Evolutionary conservation across 2,797 vertebrate species (phyloP).

Genomic region (Macropus fuliginosus): DNA sequence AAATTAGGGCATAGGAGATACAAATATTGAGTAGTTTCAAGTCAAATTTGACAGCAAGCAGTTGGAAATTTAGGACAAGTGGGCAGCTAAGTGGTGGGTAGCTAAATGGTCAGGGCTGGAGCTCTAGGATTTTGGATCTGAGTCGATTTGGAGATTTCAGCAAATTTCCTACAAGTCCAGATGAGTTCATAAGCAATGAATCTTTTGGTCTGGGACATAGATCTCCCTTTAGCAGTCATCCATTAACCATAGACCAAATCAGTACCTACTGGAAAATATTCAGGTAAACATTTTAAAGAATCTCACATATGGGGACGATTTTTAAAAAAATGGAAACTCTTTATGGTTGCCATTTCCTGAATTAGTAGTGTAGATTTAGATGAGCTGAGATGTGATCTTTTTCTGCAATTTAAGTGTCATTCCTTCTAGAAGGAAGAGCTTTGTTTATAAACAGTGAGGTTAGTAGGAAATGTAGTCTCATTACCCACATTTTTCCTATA

Average conservation of each 20-base stretch:
- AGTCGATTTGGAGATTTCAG: not conserved
- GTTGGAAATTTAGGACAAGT: slow-evolving; percentile 18
- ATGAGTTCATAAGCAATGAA: not conserved
- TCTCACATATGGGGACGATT: slow-evolving; percentile 81
- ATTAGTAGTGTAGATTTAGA: slow-evolving; percentile 79
- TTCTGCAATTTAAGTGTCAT: slow-evolving; percentile 78
- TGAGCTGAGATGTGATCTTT: slow-evolving; percentile 76
- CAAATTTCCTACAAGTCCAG: not conserved
- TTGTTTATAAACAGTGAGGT: slow-evolving; percentile 70
- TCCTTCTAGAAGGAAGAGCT: slow-evolving; percentile 70
- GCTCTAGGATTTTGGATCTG: not conserved
- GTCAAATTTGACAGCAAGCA: not conserved
- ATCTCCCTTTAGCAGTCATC: not conserved
- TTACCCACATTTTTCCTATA: slow-evolving; percentile 57
- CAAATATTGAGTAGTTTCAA: not conserved
- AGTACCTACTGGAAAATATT: slow-evolving; percentile 73
- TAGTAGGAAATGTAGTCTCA: slow-evolving; percentile 61
- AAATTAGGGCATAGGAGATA: not conserved
- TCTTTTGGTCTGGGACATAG: not conserved
- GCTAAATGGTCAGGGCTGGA: not conserved
- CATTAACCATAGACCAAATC: slow-evolving; percentile 32
- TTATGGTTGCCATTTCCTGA: slow-evolving; percentile 69
- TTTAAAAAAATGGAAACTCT: slow-evolving; percentile 71
- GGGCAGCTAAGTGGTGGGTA: not conserved
- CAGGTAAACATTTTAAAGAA: slow-evolving; percentile 65